Evolutionary conservation across 2,888 invertebrate species (phyloP), one percentile per base, ranked within the genome.

Genomic region (Tanytarsus gracilentus): DNA sequence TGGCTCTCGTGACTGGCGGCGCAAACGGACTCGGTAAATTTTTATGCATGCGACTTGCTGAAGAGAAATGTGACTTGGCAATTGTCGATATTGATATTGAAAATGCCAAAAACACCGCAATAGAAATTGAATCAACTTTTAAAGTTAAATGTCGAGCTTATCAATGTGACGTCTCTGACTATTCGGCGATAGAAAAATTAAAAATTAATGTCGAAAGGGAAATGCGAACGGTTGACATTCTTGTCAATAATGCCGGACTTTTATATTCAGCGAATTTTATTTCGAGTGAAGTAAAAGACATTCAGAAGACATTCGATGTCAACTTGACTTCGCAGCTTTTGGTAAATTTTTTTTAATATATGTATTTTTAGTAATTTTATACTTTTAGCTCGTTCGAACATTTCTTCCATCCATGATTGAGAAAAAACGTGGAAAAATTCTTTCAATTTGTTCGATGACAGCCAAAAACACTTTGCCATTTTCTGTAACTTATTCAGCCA

Each of bases 11-110:
- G 30, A 77, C 76, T 18, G 77, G 77, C 25, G 75, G 74, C 52
- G 76, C 73, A 61, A 72, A 75, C 63, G 77, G 77, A 18, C 68
- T 77, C 62, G 77, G 77, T 4, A 70, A 74, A 40, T 74, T 74
- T 66, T 71, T 76, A 27, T 72, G 72, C 23, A 63, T 73, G 30
- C 67, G 71, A 55, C 68, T 77, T 61, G 73, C 73, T 2, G 67
- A 69, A 58, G 68, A 71, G 63, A 75, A 75, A 14, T 74, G 74
- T 64, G 72, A 73, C 63, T 64, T 74, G 62, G 73, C 73, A n/a
- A 67, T 74, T 9, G 72, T 70, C n/a, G 74, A 74, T 67, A 67
- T 73, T 60, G 70, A 74, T 64, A 68, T 69, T 2, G 68, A 69
- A 58, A 69, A 69, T 9, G 74, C 73, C 63, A 68, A 69, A 53